Percentiles rank a stretch among this genome's conserved stretches.
These are phyloP conservation scores for Palythoa heliodiscus DNA, from an alignment of 92 coral and sea anemone species.

Conservation along the genomic window DNA sequence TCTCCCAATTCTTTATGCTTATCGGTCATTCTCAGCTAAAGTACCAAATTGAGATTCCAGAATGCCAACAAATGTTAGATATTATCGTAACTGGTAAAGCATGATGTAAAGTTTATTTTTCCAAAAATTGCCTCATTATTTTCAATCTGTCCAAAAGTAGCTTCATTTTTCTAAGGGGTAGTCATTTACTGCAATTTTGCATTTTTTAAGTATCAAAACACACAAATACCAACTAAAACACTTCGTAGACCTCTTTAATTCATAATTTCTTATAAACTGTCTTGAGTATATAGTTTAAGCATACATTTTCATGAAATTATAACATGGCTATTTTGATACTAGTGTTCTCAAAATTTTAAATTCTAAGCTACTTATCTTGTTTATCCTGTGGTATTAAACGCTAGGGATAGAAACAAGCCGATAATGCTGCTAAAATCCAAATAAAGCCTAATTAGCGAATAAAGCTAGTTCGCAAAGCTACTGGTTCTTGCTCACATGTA, in stretches of 20 bases:
- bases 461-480: too few relatives aligned
- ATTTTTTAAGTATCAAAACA: not conserved
- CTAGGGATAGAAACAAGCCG: too few relatives aligned
- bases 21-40: conserved; percentile 30
- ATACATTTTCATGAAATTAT: not conserved
- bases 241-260: not conserved
- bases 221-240: conserved; percentile 11
- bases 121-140: conserved; percentile 4
- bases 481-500: not conserved
- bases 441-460: too few relatives aligned
- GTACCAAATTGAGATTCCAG: conserved; percentile 22
- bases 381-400: too few relatives aligned
- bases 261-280: not conserved
- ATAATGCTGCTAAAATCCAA: too few relatives aligned
- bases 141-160: not conserved
- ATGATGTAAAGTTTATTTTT: conserved; percentile 24
- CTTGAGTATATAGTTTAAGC: not conserved
- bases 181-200: not conserved
- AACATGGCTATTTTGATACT: too few relatives aligned
- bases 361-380: too few relatives aligned
- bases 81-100: conserved; percentile 3
- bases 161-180: not conserved
- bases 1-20: conserved; percentile 3
- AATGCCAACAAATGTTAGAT: conserved; percentile 20
- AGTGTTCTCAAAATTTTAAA: too few relatives aligned